Base-by-base conservation (phyloP, 2,113 vertebrate genomes). In the Apus apus region DNA sequence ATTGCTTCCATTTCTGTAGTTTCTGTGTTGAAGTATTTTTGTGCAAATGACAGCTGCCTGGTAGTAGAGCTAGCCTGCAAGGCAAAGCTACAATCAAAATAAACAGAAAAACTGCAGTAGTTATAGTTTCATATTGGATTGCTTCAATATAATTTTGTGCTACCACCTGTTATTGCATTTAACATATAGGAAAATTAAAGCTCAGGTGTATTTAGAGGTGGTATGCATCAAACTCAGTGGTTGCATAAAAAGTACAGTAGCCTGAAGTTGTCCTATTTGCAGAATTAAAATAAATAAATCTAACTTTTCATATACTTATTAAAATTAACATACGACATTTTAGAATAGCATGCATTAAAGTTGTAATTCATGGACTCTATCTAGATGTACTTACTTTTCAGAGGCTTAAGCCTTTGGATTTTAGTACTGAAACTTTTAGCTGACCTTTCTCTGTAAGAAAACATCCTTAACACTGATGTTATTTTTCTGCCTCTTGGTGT, bases 401-500 rank as follows among this genome's bases (percentile, higher is more conserved):
- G 90, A 97, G 84, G 85, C 91, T 97, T 97, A 89, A 90, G 40
- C 60, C 61, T 89, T 97, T 91, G 58, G 30, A 90, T 97, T 97
- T 97, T 95, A 85, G 89, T 94, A 95, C 91, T 96, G 94, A 96
- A 98, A 98, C 93, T 98, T 98, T 88, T 73, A 88, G 68, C 92
- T 98, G 97, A 98, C 97, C 97, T 97, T 97, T 96, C 94, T 76
- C 70, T 74, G 82, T 97, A 96, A 88, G 97, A 98, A 98, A 98
- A 98, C 97, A 98, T 98, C 97, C 98, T 98, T 98, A 98, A 85
- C 89, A 95, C 79, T 97, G 95, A 98, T 98, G 97, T 97, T 97
- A 97, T 97, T 98, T 97, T 97, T 97, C 96, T 98, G 97, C 97
- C 97, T 98, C 97, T 98, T 95, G 96, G 96, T 97, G 97, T 97